Evolutionary conservation across 2,797 vertebrate species (phyloP).

Genomic region (Anas acuta): DNA sequence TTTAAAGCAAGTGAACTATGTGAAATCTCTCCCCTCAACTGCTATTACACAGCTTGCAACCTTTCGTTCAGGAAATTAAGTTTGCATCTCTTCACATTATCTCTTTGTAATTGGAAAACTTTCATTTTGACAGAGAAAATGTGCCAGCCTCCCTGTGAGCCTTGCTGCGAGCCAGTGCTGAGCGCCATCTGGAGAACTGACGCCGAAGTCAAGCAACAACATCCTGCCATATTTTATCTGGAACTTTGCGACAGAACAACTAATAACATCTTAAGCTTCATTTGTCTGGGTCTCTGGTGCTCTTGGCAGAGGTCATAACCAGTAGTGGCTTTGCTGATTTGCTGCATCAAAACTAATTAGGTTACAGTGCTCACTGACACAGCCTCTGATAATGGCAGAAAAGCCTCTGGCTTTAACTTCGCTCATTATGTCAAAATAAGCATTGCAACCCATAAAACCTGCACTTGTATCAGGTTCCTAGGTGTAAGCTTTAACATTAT

Average conservation of each 20-base stretch:
- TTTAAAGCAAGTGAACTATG: slow-evolving; percentile 75
- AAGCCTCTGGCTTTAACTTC: slow-evolving; percentile 63
- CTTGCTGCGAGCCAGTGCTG: slow-evolving; percentile 75
- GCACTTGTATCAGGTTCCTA: slow-evolving; percentile 31
- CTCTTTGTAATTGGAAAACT: slow-evolving; percentile 80
- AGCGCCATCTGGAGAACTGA: slow-evolving; percentile 78
- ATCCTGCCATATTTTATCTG: slow-evolving; percentile 78
- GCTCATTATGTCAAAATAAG: slow-evolving; percentile 60
- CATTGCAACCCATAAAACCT: slow-evolving; percentile 55
- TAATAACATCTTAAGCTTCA: slow-evolving; percentile 78
- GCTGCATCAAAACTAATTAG: slow-evolving; percentile 80
- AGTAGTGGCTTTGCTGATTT: slow-evolving; percentile 79
- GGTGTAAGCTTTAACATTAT: slow-evolving; percentile 5
- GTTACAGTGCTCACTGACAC: slow-evolving; percentile 74
- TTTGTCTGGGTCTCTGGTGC: slow-evolving; percentile 73
- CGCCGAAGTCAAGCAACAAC: slow-evolving; percentile 68
- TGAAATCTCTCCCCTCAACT: slow-evolving; percentile 68
- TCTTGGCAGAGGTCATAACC: slow-evolving; percentile 82
- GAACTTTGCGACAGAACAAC: slow-evolving; percentile 74
- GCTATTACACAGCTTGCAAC: slow-evolving; percentile 80
- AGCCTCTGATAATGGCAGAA: slow-evolving; percentile 66
- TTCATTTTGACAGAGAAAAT: slow-evolving; percentile 78
- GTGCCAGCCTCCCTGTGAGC: slow-evolving; percentile 78
- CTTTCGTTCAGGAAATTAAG: slow-evolving; percentile 80
- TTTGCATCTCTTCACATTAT: slow-evolving; percentile 78